Evolutionary conservation across 2,888 invertebrate genomes (phyloP).

Genomic region (Drosophila cognata): DNA sequence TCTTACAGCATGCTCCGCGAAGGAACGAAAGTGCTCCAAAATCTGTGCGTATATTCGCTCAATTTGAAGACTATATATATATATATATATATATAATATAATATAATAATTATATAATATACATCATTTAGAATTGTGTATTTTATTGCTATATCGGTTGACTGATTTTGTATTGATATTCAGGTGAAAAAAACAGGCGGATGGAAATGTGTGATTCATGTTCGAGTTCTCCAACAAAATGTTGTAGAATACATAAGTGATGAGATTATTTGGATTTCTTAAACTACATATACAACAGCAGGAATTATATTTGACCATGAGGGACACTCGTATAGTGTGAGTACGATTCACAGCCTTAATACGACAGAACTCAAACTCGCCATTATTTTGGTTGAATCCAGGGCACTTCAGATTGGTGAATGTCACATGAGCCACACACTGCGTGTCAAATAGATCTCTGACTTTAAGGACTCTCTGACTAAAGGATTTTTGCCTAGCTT

Average conservation of each 20-base stretch:
- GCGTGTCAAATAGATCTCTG: no score
- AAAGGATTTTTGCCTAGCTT: background rate
- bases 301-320: no score
- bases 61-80: no score
- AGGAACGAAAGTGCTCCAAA: background rate
- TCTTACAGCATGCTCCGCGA: background rate
- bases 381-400: accelerated
- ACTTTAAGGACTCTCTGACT: no score
- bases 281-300: background rate
- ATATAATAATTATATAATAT: no score
- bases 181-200: no score
- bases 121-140: no score
- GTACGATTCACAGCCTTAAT: conserved; percentile 2
- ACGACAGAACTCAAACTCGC: background rate
- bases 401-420: background rate
- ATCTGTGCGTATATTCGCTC: background rate
- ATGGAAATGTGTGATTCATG: background rate
- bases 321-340: background rate
- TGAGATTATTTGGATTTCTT: background rate
- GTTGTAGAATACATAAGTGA: accelerated
- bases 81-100: no score
- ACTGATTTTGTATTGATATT: no score
- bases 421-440: background rate
- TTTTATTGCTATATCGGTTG: no score
- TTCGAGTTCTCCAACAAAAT: background rate